A percentile compares a stretch with the other conserved stretches of the same genome.
Conservation (phyloP, 2,888 invertebrate genomes). For the Diploptera punctata region DNA sequence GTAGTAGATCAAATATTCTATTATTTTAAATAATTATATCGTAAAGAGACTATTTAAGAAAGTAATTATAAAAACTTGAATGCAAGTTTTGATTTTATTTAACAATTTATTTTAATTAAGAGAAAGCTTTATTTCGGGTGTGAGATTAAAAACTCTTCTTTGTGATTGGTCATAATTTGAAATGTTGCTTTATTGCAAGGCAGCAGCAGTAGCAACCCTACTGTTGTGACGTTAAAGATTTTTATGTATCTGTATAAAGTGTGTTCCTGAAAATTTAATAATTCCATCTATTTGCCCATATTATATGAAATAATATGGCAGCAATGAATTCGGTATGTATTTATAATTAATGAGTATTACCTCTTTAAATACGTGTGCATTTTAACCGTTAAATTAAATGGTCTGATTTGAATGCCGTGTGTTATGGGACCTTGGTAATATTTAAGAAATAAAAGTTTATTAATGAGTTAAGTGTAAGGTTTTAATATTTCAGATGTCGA, state of each 20-base stretch:
- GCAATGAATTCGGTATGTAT: conserved; percentile 44
- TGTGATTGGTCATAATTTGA: conserved; percentile 48
- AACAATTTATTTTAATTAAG: neutral
- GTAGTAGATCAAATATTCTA: no score
- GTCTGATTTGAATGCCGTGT: conserved; percentile 4
- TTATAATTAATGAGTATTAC: neutral
- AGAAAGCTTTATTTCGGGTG: neutral
- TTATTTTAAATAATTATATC: no score
- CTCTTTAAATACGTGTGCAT: neutral
- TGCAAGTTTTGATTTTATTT: no score
- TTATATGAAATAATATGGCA: conserved; percentile 34
- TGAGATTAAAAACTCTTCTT: conserved; percentile 9
- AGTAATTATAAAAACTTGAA: no score
- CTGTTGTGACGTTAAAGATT: conserved; percentile 46
- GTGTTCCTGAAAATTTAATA: neutral
- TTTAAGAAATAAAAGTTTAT: neutral
- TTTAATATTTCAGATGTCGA: conserved; percentile 70
- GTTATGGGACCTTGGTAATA: neutral
- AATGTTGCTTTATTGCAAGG: conserved; percentile 31
- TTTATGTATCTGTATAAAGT: conserved; percentile 37
- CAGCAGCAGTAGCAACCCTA: conserved; percentile 9
- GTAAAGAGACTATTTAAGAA: no score
- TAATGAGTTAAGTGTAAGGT: neutral
- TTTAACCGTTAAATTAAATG: conserved; percentile 14
- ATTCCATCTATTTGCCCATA: neutral